Conservation (phyloP, 2,888 invertebrate genomes). For the Agriopis aurantiaria region DNA sequence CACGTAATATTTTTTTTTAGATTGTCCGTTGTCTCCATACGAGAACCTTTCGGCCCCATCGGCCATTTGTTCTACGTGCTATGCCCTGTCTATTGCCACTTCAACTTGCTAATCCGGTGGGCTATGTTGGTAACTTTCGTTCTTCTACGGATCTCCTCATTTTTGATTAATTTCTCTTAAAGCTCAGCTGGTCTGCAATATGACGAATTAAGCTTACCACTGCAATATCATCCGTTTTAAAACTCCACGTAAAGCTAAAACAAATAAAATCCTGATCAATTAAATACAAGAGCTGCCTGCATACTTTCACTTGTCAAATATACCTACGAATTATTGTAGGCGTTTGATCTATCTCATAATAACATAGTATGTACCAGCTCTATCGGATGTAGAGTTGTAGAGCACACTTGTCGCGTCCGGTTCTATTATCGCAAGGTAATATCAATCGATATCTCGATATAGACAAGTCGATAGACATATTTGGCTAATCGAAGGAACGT, state of each 20-base stretch:
- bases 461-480: constrained; percentile 42
- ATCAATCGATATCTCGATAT: constrained; percentile 43
- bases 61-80: no score
- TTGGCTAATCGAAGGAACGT: constrained; percentile 40
- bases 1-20: no score
- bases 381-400: constrained; percentile 40
- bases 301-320: constrained; percentile 49
- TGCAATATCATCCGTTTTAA: no score
- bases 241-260: background rate
- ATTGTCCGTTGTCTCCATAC: no score
- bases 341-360: constrained; percentile 35
- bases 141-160: no score
- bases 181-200: no score
- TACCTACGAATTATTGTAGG: constrained; percentile 45
- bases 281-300: constrained; percentile 28
- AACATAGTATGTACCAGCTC: constrained; percentile 26
- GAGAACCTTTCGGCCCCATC: no score
- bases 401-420: constrained; percentile 62
- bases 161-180: no score
- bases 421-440: constrained; percentile 47
- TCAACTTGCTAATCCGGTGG: no score
- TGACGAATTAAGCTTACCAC: no score
- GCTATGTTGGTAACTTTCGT: no score
- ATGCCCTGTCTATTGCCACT: no score
- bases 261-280: constrained; percentile 22